These are phyloP conservation scores for Pituophis catenifer DNA, from an alignment of 2,113 vertebrate genomes.

Conservation along the genomic window DNA sequence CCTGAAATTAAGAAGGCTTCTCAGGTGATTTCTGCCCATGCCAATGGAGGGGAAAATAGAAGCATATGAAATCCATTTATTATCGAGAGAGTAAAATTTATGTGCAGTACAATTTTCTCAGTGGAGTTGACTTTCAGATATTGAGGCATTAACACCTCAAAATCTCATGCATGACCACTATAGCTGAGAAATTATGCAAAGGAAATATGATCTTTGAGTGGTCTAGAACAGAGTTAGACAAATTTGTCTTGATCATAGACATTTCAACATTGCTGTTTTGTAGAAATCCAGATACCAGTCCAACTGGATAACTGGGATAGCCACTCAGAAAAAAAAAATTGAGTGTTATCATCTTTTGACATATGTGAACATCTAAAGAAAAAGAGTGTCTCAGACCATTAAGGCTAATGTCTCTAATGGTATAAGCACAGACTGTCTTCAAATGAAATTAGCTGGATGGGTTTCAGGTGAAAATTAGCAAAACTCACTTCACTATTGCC, in stretches of 20 bases:
- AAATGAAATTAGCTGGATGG: neutral
- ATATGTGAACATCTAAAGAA: neutral
- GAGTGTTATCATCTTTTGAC: neutral
- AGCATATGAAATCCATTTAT: neutral
- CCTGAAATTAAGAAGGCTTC: neutral
- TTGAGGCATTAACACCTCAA: neutral
- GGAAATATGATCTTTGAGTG: neutral
- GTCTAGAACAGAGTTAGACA: neutral
- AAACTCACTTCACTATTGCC: neutral
- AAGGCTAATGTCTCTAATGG: neutral
- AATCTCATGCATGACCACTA: neutral
- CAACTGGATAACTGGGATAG: neutral
- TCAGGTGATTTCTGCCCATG: neutral
- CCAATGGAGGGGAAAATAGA: neutral
- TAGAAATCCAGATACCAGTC: neutral
- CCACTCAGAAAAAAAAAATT: neutral
- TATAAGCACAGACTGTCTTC: neutral
- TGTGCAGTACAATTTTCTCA: neutral
- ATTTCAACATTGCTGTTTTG: neutral
- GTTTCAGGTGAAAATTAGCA: neutral
- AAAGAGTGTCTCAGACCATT: neutral
- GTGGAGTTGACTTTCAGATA: neutral
- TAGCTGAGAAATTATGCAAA: neutral
- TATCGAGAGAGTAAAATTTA: neutral
- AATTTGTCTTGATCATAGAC: neutral